These are phyloP conservation scores for Bradypus variegatus DNA, from an alignment of 2,797 vertebrate genomes.

Conservation along the genomic window DNA sequence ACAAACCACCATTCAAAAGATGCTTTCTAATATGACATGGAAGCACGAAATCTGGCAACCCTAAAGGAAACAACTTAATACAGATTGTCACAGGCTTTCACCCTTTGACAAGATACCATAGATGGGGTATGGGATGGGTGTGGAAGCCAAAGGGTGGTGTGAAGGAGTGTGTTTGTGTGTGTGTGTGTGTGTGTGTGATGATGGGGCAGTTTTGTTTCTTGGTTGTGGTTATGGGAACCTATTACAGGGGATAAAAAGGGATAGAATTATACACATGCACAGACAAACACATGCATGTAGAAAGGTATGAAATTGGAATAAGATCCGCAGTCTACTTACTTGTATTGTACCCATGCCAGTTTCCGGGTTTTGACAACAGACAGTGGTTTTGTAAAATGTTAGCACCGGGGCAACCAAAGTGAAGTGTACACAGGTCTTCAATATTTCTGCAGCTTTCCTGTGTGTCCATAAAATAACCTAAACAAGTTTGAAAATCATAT, in stretches of 20 bases:
- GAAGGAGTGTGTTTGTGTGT: background rate
- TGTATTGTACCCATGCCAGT: no score
- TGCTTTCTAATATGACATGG: background rate
- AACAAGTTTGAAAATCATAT: background rate
- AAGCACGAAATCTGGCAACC: background rate
- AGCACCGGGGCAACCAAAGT: background rate
- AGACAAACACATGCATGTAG: accelerated
- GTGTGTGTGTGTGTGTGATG: no score
- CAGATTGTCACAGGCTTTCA: background rate
- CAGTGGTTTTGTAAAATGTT: background rate
- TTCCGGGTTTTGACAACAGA: background rate
- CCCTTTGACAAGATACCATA: background rate
- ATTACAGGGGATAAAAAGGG: background rate
- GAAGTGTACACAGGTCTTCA: background rate
- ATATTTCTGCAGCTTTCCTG: background rate
- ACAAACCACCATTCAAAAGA: background rate
- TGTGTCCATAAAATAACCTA: background rate
- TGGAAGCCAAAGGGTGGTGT: background rate
- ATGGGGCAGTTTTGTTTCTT: background rate
- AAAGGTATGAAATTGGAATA: background rate
- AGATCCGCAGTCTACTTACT: background rate
- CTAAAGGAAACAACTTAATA: background rate
- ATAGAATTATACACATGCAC: background rate
- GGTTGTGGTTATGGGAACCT: background rate
- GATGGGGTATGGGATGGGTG: background rate